Evolutionary conservation across 2,888 invertebrate genomes (phyloP), one percentile per base, ranked within the genome.

Genomic region (Linyphia triangularis): DNA sequence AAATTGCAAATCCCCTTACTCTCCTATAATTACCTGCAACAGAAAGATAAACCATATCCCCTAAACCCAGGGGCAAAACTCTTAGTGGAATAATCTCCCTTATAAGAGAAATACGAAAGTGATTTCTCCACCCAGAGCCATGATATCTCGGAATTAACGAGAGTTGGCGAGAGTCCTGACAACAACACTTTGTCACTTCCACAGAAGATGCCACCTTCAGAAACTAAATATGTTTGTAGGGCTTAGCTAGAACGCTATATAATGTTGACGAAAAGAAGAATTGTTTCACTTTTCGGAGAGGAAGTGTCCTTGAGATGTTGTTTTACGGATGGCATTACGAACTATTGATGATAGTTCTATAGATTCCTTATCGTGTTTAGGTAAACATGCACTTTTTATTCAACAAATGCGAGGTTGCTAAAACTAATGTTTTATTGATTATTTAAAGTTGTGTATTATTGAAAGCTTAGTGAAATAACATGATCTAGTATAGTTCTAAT

Each of bases 81-180:
- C 67, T 37, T 37, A 22, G 19, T 0, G 26, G 70, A 70, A 70
- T 43, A 70, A 70, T 70, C 37, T 63, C 75, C 6, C 57, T 16
- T 26, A 51, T 22, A 33, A 43, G 73, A 59, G 77, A 63, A 77
- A 67, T 79, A 40, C 78, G 78, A 40, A 51, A 67, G 78, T 67
- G 78, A 79, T 79, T 79, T 43, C 78, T 65, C 78, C 4, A 67
- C 22, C 24, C 24, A 26, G 24, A 33, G 63, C 22, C 78, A 51
- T 67, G 78, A 51, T 79, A 79, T 67, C 78, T 67, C 51, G 43
- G 51, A 79, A 79, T 79, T 79, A 79, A 79, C 67, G 78, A 79
- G 65, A 67, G 43, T 67, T 65, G 78, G 78, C 28, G 65, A 65
- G 65, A 79, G 26, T 22, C 19, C 78, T 67, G 78, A 67, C 78